Evolutionary conservation across 2,888 invertebrate genomes (phyloP), one percentile per base, ranked within the genome.

Genomic region (Epicampocera succincta): DNA sequence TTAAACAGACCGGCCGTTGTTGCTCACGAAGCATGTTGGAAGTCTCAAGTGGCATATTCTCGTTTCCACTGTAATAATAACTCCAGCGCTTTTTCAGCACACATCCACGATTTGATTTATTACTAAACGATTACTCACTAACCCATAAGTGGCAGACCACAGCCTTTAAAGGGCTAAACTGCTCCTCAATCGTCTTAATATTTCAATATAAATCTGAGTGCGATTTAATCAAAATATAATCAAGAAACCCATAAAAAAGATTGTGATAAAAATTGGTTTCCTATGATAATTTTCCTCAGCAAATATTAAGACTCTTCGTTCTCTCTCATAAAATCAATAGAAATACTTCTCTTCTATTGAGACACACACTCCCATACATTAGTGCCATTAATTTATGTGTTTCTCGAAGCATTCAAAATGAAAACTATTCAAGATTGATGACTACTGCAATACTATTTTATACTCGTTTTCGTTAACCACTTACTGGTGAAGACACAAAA

Each of bases 361-460:
- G 46, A 71, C 48, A 15, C 21, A 50, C 2, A 21, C 13, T 33
- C 8, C 33, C n/a, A 44, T 29, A 46, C 19, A 38, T 17, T 58
- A 13, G 50, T 33, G 33, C 33, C 8, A 33, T 33, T 33, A 8
- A 33, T 33, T 33, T 33, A n/a, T 13, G 44, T 44, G 42, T 19
- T 44, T 44, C 33, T 11, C 21, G 17, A 66, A 52, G 52, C 61
- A 61, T 38, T 69, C 21, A 42, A 72, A 81, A 73, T 68, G 61
- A 72, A 77, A 81, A 73, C 73, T 77, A 81, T 77, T 74, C 56
- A 73, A 81, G 81, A 81, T 81, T 81, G 81, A 81, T 81, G 77
- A 81, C 73, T 81, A 63, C 81, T 77, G 81, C 81, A 81, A 65
- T 81, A 81, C 42, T 50, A 63, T 48, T 77, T 71, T 56, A 71